Percentiles rank a stretch among this genome's conserved stretches.
phyloP scores from a whole-genome alignment of 53 echinoderm and acorn worm genomes.

The Luidia sarsii region DNA sequence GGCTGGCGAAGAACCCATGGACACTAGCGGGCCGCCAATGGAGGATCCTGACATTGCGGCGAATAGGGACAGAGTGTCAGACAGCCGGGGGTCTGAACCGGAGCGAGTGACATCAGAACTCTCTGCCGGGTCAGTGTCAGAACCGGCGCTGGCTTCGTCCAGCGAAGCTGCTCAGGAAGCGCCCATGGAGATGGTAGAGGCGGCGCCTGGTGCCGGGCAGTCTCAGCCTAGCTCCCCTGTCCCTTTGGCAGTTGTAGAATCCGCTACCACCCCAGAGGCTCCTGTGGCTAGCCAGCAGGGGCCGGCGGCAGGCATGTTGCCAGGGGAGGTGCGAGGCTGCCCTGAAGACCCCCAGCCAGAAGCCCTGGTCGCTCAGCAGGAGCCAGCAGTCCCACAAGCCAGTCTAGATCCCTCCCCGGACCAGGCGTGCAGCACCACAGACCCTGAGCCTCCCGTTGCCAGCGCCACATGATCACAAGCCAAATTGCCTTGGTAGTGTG shows the following conservation, averaged over 20 bases:
- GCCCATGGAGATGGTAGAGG: background rate
- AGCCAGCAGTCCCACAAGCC: background rate
- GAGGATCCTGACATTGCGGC: background rate
- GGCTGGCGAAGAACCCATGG: slow-evolving; percentile 44
- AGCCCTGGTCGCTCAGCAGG: slow-evolving; percentile 23
- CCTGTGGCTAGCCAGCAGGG: background rate
- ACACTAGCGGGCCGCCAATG: background rate
- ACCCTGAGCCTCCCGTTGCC: background rate
- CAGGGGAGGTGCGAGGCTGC: too few species aligned
- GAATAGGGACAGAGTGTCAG: background rate
- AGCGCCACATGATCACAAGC: background rate
- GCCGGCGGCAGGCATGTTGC: too few species aligned
- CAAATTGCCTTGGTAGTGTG: too few species aligned
- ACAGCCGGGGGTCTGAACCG: background rate
- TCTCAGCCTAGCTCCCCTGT: background rate
- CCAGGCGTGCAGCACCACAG: background rate
- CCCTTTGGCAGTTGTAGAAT: background rate
- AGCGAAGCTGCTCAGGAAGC: slow-evolving; percentile 11
- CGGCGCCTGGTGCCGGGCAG: background rate
- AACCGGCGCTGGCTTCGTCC: slow-evolving; percentile 1
- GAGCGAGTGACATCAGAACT: background rate
- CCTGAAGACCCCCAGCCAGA: background rate
- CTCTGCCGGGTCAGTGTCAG: background rate
- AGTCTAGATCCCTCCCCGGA: background rate
- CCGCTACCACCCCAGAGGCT: slow-evolving; percentile 28